These are phyloP conservation scores for Toxotes jaculatrix DNA, from an alignment of 2,113 vertebrate genomes.

Conservation along the genomic window DNA sequence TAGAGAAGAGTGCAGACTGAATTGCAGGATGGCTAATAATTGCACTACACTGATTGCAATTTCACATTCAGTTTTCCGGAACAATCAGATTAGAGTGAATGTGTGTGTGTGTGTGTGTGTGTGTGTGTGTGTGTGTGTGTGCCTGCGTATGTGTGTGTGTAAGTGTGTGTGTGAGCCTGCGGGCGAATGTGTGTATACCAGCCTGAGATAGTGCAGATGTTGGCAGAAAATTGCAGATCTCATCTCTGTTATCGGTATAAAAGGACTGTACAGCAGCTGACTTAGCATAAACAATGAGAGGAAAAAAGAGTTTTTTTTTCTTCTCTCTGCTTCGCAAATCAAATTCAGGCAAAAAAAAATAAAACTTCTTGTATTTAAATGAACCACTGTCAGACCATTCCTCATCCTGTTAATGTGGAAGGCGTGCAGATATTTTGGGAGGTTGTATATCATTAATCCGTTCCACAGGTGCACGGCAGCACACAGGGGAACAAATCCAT, in stretches of 20 bases:
- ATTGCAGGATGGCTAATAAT: conserved; percentile 75
- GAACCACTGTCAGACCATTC: conserved; percentile 14
- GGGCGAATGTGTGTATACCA: conserved; percentile 42
- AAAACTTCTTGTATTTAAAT: conserved; percentile 43
- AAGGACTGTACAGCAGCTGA: conserved; percentile 66
- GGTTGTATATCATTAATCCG: conserved; percentile 51
- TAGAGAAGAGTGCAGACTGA: conserved; percentile 54
- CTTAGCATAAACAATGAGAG: conserved; percentile 75
- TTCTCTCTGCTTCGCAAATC: conserved; percentile 39
- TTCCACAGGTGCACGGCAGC: conserved; percentile 59
- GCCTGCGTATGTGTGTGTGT: conserved; percentile 14
- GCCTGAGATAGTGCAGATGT: conserved; percentile 71
- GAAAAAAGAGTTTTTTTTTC: not conserved
- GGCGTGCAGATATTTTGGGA: conserved; percentile 34
- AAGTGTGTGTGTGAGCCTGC: conserved; percentile 29
- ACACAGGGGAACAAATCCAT: conserved; percentile 33
- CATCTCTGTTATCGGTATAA: conserved; percentile 67
- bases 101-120: conserved; percentile 28
- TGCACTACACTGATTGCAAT: conserved; percentile 77
- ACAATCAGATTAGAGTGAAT: conserved; percentile 72
- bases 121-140: conserved; percentile 14
- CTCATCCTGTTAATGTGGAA: conserved; percentile 43
- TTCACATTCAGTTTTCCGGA: conserved; percentile 77
- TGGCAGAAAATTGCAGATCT: conserved; percentile 69
- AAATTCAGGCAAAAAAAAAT: conserved; percentile 26